Percentiles rank a stretch among this genome's conserved stretches.
phyloP scores from a whole-genome alignment of 37 sponge, comb jelly and placozoan genomes.

The Diacarnus erythraeanus region DNA sequence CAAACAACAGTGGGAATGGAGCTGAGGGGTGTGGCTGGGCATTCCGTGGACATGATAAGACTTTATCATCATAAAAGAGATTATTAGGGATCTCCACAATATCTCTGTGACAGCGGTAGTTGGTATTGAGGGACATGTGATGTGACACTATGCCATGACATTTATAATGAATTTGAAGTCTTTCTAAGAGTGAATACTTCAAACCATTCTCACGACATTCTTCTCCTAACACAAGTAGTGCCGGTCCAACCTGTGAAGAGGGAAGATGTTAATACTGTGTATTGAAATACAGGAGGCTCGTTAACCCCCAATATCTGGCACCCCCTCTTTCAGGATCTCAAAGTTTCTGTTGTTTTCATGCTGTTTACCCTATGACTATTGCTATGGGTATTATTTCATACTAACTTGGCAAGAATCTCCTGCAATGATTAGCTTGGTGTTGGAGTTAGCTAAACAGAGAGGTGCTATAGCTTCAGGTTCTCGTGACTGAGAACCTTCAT shows the following conservation, averaged over 20 bases:
- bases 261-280: no score
- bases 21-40: slow-evolving; percentile 33
- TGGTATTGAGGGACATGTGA: slow-evolving; percentile 33
- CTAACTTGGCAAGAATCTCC: slow-evolving; percentile 74
- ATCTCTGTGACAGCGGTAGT: slow-evolving; percentile 61
- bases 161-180: slow-evolving; percentile 40
- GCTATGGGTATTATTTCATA: background rate
- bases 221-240: slow-evolving; percentile 66
- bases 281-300: no score
- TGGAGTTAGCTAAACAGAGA: slow-evolving; percentile 36
- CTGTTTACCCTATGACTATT: no score
- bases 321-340: no score
- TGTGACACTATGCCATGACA: background rate
- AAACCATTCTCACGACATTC: slow-evolving; percentile 58
- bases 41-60: background rate
- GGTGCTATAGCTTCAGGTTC: slow-evolving; percentile 76
- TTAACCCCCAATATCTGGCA: no score
- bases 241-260: slow-evolving; percentile 68
- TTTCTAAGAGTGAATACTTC: slow-evolving; percentile 51
- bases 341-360: no score
- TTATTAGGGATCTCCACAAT: slow-evolving; percentile 42
- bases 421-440: slow-evolving; percentile 76
- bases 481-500: slow-evolving; percentile 75
- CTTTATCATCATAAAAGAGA: slow-evolving; percentile 50
- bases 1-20: slow-evolving; percentile 51